phyloP scores from a whole-genome alignment of 1,140 invertebrate genomes.

The Telenomus remus region DNA sequence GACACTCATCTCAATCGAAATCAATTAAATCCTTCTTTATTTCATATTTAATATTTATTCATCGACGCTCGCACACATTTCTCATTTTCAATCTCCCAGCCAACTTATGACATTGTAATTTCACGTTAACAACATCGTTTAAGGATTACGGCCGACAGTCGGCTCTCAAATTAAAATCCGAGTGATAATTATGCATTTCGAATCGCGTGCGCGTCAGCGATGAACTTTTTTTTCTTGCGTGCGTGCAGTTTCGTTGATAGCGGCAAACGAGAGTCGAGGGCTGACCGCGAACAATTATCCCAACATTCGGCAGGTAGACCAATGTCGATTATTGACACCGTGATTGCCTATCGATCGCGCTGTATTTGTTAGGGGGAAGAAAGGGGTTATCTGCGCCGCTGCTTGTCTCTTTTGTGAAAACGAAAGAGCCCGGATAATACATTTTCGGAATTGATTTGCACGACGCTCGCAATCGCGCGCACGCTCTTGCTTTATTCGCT shows the following conservation, averaged over 20 bases:
- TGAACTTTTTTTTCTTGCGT: constrained; percentile 18
- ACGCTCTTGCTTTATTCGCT: not conserved
- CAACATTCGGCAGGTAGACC: constrained; percentile 40
- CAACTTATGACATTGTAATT: no score
- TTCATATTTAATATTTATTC: no score
- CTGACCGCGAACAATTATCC: constrained; percentile 55
- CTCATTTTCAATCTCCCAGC: no score
- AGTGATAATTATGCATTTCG: constrained; percentile 18
- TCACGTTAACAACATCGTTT: constrained; percentile 8
- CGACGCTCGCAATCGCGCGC: constrained; percentile 2
- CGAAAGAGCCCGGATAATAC: constrained; percentile 39
- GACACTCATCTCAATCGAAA: no score
- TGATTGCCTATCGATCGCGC: constrained; percentile 54
- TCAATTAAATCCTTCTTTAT: no score
- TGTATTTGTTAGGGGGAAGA: constrained; percentile 25
- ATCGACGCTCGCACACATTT: no score
- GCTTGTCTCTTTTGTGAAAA: constrained; percentile 41
- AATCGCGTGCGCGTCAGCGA: constrained; percentile 20
- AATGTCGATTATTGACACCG: constrained; percentile 55
- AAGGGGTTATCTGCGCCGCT: constrained; percentile 25
- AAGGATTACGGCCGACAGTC: constrained; percentile 16
- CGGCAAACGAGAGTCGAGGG: constrained; percentile 12
- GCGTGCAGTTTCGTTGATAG: constrained; percentile 16
- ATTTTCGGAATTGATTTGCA: constrained; percentile 40
- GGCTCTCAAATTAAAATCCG: not conserved